phyloP scores from a whole-genome alignment of 2,888 invertebrate species.

The Hirtodrosophila trivittata region DNA sequence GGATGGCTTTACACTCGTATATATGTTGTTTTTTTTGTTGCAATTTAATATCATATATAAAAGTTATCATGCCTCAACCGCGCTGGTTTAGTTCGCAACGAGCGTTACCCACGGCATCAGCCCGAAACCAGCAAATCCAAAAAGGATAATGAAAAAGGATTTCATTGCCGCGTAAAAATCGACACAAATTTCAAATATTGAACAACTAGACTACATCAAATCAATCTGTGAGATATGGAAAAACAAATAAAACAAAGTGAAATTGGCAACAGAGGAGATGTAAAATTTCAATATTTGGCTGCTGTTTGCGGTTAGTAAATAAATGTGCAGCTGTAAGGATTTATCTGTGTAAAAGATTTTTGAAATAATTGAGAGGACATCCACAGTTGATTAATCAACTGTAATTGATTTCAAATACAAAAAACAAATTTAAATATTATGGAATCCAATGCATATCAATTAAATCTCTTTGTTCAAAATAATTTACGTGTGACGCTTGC shows the following conservation, averaged over 20 bases:
- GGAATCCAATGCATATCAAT: too few species aligned
- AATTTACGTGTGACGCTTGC: too few species aligned
- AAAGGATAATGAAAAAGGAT: slow-evolving; percentile 32
- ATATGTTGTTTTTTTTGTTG: slow-evolving; percentile 22
- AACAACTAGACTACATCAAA: too few species aligned
- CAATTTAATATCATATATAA: slow-evolving; percentile 59
- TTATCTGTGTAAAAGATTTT: too few species aligned
- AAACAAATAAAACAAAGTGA: slow-evolving; percentile 4
- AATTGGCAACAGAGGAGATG: slow-evolving; percentile 42
- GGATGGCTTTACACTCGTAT: slow-evolving; percentile 30
- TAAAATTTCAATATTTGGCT: slow-evolving; percentile 79
- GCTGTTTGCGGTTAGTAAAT: slow-evolving; percentile 78
- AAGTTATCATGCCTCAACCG: slow-evolving; percentile 52
- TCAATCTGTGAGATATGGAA: too few species aligned
- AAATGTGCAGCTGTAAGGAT: too few species aligned
- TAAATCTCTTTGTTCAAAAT: too few species aligned
- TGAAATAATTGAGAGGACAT: too few species aligned
- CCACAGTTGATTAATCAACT: too few species aligned
- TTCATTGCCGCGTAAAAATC: background rate
- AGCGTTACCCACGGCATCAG: slow-evolving; percentile 14
- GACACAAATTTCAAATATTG: background rate
- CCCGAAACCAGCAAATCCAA: background rate
- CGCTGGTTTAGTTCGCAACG: slow-evolving; percentile 50
- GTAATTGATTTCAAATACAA: background rate
- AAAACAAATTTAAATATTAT: background rate